These are phyloP conservation scores for Gyrodactylus salaris DNA, from an alignment of 1,140 invertebrate species.

Conservation along the genomic window DNA sequence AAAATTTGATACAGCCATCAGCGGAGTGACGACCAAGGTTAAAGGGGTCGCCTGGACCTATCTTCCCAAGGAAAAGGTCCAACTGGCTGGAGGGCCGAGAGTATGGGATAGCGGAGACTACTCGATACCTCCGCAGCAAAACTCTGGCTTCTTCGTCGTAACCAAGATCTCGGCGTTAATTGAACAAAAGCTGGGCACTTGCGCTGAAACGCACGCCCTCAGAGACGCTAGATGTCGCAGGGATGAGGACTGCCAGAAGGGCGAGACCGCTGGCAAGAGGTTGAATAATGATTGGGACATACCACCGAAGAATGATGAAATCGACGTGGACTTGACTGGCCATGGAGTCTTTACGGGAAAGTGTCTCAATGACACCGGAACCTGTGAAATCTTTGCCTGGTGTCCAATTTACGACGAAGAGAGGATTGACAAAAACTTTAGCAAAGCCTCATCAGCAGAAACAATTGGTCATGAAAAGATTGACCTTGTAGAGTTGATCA, in stretches of 20 bases:
- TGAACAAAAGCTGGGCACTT: background rate
- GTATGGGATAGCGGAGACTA: constrained; percentile 9
- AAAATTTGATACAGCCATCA: constrained; percentile 20
- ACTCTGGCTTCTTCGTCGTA: constrained; percentile 9
- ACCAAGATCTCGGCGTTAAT: constrained; percentile 7
- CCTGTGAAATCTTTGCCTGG: constrained; percentile 24
- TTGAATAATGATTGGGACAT: background rate
- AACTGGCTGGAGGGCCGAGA: background rate
- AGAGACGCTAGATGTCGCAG: constrained; percentile 11
- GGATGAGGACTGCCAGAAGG: constrained; percentile 8
- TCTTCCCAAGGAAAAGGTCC: background rate
- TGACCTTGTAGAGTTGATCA: background rate
- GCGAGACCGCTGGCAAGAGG: background rate
- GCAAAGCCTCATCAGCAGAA: background rate
- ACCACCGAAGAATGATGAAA: background rate
- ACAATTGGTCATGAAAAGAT: background rate
- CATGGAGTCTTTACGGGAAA: constrained; percentile 21
- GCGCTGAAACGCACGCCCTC: background rate
- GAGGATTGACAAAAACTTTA: background rate
- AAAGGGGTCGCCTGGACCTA: constrained; percentile 17
- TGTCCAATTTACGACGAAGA: constrained; percentile 23
- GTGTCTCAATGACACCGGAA: constrained; percentile 15
- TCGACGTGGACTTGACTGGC: constrained; percentile 8
- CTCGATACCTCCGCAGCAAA: constrained; percentile 9
- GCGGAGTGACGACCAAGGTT: constrained; percentile 24